Evolutionary conservation across 2,888 invertebrate species (phyloP).

Genomic region (Leistus spinibarbis): DNA sequence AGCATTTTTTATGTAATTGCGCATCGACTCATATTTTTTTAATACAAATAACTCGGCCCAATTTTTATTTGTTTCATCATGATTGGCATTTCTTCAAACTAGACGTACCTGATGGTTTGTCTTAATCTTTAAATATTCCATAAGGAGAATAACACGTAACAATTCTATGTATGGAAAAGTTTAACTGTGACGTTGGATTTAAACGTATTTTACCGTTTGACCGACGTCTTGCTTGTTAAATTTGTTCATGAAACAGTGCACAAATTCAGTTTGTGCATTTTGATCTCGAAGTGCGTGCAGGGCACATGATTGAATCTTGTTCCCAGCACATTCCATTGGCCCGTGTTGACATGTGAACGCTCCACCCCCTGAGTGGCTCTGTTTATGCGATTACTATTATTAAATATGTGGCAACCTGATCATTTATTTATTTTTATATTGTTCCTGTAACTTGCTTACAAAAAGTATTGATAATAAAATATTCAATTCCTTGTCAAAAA

Average conservation of each 20-base stretch:
- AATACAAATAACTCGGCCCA: too few species aligned
- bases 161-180: not conserved
- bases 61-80: too few species aligned
- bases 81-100: too few species aligned
- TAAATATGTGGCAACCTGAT: not conserved
- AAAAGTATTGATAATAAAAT: not conserved
- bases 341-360: conserved; percentile 70
- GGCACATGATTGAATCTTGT: conserved; percentile 67
- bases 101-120: not conserved
- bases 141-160: not conserved
- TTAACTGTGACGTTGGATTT: not conserved
- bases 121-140: not conserved
- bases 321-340: conserved; percentile 66
- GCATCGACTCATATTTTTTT: too few species aligned
- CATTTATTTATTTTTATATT: too few species aligned
- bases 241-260: conserved; percentile 52
- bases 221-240: conserved; percentile 44
- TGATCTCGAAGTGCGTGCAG: conserved; percentile 55
- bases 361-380: conserved; percentile 53
- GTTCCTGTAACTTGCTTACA: not conserved
- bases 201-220: conserved; percentile 34
- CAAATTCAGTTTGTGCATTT: conserved; percentile 51
- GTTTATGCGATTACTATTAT: not conserved
- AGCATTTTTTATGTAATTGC: too few species aligned
- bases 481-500: not conserved